Conservation (phyloP, 2,797 vertebrate genomes). For the Zenarchopterus dispar region DNA sequence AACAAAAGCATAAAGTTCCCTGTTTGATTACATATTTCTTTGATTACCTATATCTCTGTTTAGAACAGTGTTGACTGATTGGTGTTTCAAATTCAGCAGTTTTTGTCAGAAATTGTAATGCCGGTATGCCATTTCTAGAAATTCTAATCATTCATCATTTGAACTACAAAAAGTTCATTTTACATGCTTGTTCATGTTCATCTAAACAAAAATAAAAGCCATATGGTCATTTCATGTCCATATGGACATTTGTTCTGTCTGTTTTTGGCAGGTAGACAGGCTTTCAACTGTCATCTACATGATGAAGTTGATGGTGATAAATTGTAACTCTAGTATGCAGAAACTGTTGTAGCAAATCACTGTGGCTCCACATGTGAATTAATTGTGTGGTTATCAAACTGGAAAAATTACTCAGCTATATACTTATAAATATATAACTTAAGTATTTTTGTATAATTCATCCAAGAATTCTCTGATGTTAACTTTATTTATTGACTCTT, state of each 20-base stretch:
- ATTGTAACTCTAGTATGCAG: background rate
- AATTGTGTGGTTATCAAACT: no score
- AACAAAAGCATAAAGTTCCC: slow-evolving; percentile 9
- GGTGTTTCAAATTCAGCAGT: slow-evolving; percentile 5
- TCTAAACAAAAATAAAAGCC: slow-evolving; percentile 8
- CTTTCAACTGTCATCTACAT: background rate
- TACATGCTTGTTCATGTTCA: background rate
- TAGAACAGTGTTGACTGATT: slow-evolving; percentile 21
- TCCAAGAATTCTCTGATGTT: no score
- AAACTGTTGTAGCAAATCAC: no score
- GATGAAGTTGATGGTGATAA: background rate
- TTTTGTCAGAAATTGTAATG: slow-evolving; percentile 13
- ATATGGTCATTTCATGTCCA: background rate
- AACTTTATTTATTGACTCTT: no score
- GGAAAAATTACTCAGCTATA: no score
- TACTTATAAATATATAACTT: no score
- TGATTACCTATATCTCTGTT: slow-evolving; percentile 8
- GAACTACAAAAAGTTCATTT: background rate
- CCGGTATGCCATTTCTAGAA: slow-evolving; percentile 14
- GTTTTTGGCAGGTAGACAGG: background rate
- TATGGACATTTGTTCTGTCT: background rate
- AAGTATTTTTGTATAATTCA: no score
- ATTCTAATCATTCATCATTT: background rate
- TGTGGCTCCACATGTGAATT: no score
- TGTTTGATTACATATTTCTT: slow-evolving; percentile 29